phyloP scores from a whole-genome alignment of 2,113 vertebrate genomes.

The Climacteris rufus region DNA sequence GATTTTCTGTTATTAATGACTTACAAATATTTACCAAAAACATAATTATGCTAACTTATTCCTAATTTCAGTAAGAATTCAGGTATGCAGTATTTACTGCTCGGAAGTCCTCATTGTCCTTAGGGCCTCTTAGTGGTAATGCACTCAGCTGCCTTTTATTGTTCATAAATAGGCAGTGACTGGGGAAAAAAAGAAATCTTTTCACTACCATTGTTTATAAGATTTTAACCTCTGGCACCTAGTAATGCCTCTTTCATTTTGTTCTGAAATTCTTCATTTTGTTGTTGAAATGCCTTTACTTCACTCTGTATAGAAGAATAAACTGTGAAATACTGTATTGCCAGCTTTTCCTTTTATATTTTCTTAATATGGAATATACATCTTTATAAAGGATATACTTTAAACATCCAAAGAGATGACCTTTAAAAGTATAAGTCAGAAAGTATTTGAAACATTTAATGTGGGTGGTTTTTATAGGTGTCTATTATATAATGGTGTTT shows the following conservation, averaged over 20 bases:
- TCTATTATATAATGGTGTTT: background rate
- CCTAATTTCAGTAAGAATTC: background rate
- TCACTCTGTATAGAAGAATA: background rate
- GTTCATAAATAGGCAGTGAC: background rate
- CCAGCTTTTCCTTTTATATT: background rate
- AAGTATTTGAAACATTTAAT: background rate
- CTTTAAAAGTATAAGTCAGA: background rate
- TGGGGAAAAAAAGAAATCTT: background rate
- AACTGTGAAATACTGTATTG: background rate
- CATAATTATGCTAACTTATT: background rate
- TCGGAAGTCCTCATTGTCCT: background rate
- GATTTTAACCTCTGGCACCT: background rate
- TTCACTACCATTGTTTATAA: background rate
- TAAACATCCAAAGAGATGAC: background rate
- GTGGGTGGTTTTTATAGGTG: background rate
- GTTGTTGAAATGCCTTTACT: background rate
- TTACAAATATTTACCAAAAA: background rate
- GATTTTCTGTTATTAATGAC: conserved; percentile 9
- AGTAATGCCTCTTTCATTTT: background rate
- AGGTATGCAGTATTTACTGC: background rate
- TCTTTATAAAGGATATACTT: background rate
- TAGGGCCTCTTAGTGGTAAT: background rate
- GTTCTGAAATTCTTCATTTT: background rate
- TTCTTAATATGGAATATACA: background rate
- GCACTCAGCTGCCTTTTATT: background rate